Evolutionary conservation across 2,888 invertebrate genomes (phyloP).

Genomic region (Pyrrhosoma nymphula): DNA sequence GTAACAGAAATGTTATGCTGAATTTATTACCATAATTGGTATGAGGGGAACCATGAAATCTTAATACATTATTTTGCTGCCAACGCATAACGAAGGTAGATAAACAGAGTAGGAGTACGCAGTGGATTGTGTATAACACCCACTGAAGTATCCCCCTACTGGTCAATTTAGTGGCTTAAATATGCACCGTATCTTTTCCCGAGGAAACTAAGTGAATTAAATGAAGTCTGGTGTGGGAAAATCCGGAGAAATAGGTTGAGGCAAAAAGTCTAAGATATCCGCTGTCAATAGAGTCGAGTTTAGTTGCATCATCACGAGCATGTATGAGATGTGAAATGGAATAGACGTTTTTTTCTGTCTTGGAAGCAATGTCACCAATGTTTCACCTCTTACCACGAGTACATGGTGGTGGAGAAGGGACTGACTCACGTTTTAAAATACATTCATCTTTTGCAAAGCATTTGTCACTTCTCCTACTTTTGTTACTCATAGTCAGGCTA

Average conservation of each 20-base stretch:
- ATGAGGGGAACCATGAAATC: no score
- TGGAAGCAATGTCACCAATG: not conserved
- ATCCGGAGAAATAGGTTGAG: not conserved
- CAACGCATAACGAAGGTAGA: no score
- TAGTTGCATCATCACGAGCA: not conserved
- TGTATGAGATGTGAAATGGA: not conserved
- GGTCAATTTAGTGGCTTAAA: not conserved
- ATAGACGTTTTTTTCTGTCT: not conserved
- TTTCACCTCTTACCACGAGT: not conserved
- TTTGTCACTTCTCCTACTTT: not conserved
- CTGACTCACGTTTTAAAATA: not conserved
- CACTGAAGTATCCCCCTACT: not conserved
- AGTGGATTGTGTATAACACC: no score
- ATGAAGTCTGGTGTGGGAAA: not conserved
- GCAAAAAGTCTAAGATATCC: not conserved
- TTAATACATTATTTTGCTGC: no score
- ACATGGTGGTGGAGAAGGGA: not conserved
- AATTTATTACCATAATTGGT: no score
- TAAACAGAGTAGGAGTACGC: no score
- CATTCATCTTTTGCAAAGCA: not conserved
- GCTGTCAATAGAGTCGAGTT: not conserved
- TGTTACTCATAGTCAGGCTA: no score
- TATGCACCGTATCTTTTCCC: not conserved
- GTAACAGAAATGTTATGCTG: no score
- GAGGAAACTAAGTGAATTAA: not conserved